A percentile compares a stretch with the other conserved stretches of the same genome.
These are phyloP conservation scores for Stenotaenia linearis DNA, from an alignment of 2,888 invertebrate genomes.

Conservation along the genomic window DNA sequence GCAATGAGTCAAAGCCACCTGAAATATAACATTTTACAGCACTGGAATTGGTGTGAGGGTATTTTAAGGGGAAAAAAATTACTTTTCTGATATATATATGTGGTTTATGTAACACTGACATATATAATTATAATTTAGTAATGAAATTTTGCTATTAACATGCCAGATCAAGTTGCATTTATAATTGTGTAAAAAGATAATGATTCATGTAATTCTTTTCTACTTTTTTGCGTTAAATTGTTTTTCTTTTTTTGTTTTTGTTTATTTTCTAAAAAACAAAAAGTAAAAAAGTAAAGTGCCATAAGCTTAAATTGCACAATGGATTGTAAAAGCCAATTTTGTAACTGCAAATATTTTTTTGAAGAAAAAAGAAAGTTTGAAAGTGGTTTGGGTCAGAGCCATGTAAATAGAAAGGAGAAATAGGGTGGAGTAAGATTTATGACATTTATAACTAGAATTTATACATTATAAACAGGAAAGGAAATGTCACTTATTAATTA, in stretches of 20 bases:
- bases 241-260: too few relatives aligned
- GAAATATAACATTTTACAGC: not conserved
- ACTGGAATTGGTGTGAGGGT: not conserved
- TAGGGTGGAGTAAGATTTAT: not conserved
- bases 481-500: not conserved
- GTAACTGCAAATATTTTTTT: not conserved
- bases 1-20: not conserved
- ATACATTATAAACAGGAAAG: not conserved
- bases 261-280: not conserved
- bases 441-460: not conserved
- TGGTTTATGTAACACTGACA: not conserved
- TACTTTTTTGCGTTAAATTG: too few relatives aligned
- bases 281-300: not conserved
- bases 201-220: not conserved
- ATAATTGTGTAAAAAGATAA: constrained; percentile 1
- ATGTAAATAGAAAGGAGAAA: not conserved
- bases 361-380: not conserved
- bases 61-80: not conserved
- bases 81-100: not conserved
- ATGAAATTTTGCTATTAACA: constrained; percentile 10
- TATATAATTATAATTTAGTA: not conserved
- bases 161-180: constrained; percentile 26
- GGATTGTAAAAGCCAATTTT: not conserved
- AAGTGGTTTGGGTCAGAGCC: not conserved
- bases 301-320: not conserved